Evolutionary conservation across 2,797 vertebrate genomes (phyloP).

Genomic region (Sus cebifrons): DNA sequence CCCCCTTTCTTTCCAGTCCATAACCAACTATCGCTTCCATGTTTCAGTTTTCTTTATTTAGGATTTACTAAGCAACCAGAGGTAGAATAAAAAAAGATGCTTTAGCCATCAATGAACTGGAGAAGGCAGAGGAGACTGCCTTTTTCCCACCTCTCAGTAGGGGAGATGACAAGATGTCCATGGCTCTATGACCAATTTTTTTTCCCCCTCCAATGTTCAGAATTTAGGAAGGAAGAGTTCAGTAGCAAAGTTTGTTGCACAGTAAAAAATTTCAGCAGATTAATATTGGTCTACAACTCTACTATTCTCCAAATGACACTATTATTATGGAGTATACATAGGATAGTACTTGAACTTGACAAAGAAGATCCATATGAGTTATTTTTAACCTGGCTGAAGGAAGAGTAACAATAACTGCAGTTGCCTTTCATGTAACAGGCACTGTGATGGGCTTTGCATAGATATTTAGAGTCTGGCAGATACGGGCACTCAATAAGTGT

Average conservation of each 20-base stretch:
- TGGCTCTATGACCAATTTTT: neutral
- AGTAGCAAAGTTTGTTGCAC: neutral
- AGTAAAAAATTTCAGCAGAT: conserved; percentile 3
- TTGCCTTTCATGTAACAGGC: neutral
- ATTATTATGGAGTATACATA: neutral
- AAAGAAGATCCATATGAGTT: neutral
- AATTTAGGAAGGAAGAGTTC: conserved; percentile 12
- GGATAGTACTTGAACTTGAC: neutral
- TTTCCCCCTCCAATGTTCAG: neutral
- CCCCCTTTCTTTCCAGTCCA: neutral
- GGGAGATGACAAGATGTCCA: neutral
- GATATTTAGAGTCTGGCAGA: neutral
- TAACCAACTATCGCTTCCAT: neutral
- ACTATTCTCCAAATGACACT: conserved; percentile 5
- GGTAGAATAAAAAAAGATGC: neutral
- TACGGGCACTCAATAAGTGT: neutral
- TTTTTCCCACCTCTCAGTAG: neutral
- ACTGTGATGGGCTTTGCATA: neutral
- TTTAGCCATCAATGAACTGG: neutral
- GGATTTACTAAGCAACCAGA: neutral
- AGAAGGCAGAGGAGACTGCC: neutral
- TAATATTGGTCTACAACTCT: neutral
- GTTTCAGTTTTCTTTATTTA: neutral
- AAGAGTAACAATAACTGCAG: neutral
- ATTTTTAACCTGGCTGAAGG: neutral